Evolutionary conservation across 1,140 invertebrate species (phyloP).

Genomic region (Procambarus clarkii): DNA sequence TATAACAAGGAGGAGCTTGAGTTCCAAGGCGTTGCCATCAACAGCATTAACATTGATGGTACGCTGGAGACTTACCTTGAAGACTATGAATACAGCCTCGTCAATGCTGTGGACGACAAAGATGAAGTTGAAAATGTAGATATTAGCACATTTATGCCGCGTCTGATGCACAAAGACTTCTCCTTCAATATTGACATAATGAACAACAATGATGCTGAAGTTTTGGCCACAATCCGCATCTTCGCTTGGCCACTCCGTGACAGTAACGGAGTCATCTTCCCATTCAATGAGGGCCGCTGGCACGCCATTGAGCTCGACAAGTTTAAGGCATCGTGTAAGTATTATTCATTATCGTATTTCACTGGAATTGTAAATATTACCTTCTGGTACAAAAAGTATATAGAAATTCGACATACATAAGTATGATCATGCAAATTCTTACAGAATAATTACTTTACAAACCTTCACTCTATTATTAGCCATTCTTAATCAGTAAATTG

Average conservation of each 20-base stretch:
- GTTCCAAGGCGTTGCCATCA: conserved; percentile 24
- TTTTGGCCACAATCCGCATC: conserved; percentile 11
- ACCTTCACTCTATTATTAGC: no score
- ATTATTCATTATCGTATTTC: no score
- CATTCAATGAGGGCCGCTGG: conserved; percentile 28
- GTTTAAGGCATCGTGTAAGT: neutral
- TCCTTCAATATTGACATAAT: conserved; percentile 30
- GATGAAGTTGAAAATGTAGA: neutral
- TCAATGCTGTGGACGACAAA: conserved; percentile 48
- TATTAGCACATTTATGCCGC: neutral
- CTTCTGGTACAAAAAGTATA: no score
- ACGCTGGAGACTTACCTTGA: conserved; percentile 40
- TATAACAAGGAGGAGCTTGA: conserved; percentile 33
- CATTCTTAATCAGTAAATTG: no score
- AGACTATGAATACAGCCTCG: conserved; percentile 48
- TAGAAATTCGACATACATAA: neutral
- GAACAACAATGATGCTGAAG: conserved; percentile 1
- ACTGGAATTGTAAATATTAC: neutral
- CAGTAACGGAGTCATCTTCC: neutral
- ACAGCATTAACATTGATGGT: conserved; percentile 6
- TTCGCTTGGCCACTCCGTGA: conserved; percentile 24
- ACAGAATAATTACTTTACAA: no score
- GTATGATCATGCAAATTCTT: neutral
- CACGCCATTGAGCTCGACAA: conserved; percentile 27
- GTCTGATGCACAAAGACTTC: conserved; percentile 36